Conservation (phyloP, 2,888 invertebrate genomes). For the Drosophila nigricruria region DNA sequence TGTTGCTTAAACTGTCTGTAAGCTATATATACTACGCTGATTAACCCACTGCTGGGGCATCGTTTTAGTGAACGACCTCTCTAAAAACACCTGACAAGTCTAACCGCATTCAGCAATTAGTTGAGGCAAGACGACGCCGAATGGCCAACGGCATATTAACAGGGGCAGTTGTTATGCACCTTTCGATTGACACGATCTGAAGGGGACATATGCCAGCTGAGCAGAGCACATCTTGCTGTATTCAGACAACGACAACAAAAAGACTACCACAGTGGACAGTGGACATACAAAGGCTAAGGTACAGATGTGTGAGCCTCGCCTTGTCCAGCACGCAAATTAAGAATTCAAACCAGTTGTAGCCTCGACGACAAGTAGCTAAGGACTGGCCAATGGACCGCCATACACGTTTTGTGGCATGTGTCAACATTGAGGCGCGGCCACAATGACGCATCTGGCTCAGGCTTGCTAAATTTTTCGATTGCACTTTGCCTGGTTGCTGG, state of each 20-base stretch:
- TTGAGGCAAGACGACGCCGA: constrained; percentile 51
- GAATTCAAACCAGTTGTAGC: constrained; percentile 73
- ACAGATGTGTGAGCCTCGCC: constrained; percentile 32
- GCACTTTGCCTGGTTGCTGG: constrained; percentile 17
- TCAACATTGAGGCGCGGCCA: constrained; percentile 59
- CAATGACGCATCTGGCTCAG: constrained; percentile 60
- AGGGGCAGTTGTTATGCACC: constrained; percentile 68
- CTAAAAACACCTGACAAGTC: constrained; percentile 67
- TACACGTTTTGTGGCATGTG: constrained; percentile 61
- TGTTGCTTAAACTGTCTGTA: constrained; percentile 3
- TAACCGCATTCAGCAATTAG: constrained; percentile 70
- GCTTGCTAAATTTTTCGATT: constrained; percentile 24
- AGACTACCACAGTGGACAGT: constrained; percentile 22
- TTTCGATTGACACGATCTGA: constrained; percentile 67
- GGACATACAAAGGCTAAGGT: constrained; percentile 5
- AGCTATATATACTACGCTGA: constrained; percentile 19
- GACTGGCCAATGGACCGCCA: constrained; percentile 52
- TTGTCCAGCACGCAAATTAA: constrained; percentile 72
- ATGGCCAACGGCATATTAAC: constrained; percentile 51
- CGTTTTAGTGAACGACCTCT: constrained; percentile 28
- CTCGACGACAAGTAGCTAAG: constrained; percentile 59
- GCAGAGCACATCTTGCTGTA: constrained; percentile 31
- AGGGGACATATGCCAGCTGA: constrained; percentile 42
- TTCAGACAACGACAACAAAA: constrained; percentile 32
- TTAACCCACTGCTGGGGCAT: constrained; percentile 32